phyloP scores from a whole-genome alignment of 1,140 invertebrate species.

The Camponotus floridanus region DNA sequence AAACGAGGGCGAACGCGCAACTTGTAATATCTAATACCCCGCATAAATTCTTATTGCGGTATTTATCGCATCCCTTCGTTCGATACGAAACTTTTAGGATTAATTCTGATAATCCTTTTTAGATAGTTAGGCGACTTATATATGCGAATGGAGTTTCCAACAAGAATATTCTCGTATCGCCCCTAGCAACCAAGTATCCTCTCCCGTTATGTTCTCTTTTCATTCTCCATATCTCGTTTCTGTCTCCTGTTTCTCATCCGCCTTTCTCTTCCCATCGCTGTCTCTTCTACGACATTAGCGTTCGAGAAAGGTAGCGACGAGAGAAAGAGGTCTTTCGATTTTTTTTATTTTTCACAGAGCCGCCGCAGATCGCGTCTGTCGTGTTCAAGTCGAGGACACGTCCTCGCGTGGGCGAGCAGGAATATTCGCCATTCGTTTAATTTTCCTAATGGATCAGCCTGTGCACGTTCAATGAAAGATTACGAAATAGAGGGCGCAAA shows the following conservation, averaged over 20 bases:
- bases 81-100: slow-evolving; percentile 50
- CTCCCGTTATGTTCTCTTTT: not conserved
- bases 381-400: slow-evolving; percentile 52
- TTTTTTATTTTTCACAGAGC: slow-evolving; percentile 66
- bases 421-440: slow-evolving; percentile 73
- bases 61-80: slow-evolving; percentile 19
- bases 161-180: slow-evolving; percentile 35
- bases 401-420: slow-evolving; percentile 19
- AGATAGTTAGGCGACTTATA: slow-evolving; percentile 45
- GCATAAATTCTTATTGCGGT: slow-evolving; percentile 42
- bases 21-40: slow-evolving; percentile 21
- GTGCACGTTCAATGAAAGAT: slow-evolving; percentile 64
- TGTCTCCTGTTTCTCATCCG: slow-evolving; percentile 11
- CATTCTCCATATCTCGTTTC: slow-evolving; percentile 54
- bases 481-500: slow-evolving; percentile 47
- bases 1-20: slow-evolving; percentile 16
- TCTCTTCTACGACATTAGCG: not conserved
- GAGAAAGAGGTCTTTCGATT: slow-evolving; percentile 14
- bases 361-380: not conserved
- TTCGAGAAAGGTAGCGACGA: slow-evolving; percentile 16
- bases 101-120: slow-evolving; percentile 54
- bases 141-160: slow-evolving; percentile 47
- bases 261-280: not conserved
- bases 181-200: slow-evolving; percentile 19
- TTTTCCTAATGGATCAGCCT: slow-evolving; percentile 82